A percentile compares a stretch with the other conserved stretches of the same genome.
phyloP scores from a whole-genome alignment of 1,140 invertebrate genomes.

The Protaetia brevitarsis region DNA sequence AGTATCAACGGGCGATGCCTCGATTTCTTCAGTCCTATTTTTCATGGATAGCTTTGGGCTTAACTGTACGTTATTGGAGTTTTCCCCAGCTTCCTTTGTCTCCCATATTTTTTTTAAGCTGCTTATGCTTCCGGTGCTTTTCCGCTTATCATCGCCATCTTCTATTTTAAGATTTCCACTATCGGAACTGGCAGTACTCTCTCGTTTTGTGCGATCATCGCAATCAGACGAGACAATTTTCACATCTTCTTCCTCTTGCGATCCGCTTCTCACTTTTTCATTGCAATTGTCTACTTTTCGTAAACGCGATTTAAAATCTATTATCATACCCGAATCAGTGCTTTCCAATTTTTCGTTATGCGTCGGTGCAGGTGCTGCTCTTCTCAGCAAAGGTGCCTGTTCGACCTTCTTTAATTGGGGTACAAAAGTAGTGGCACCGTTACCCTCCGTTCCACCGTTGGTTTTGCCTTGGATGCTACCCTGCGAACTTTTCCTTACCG shows the following conservation, averaged over 20 bases:
- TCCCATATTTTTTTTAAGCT: conserved; percentile 92
- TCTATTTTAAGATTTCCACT: conserved; percentile 52
- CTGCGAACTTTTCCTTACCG: conserved; percentile 16
- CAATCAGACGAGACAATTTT: conserved; percentile 48
- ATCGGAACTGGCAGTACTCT: conserved; percentile 46
- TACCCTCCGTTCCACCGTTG: not conserved
- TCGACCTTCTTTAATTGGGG: conserved; percentile 45
- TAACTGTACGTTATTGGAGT: conserved; percentile 48
- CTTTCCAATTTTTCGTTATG: conserved; percentile 37
- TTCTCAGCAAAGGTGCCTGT: conserved; percentile 28
- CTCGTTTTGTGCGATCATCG: conserved; percentile 44
- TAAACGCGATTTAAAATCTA: conserved; percentile 80
- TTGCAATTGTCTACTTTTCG: conserved; percentile 70
- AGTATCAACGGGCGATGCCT: conserved; percentile 39
- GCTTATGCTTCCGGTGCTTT: conserved; percentile 88
- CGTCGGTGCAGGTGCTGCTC: conserved; percentile 16
- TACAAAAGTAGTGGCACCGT: conserved; percentile 29
- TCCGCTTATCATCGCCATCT: conserved; percentile 79
- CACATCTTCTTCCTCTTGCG: conserved; percentile 49
- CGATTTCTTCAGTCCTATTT: conserved; percentile 43
- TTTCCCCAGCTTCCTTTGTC: conserved; percentile 58
- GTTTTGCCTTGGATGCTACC: not conserved
- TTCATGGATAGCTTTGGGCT: conserved; percentile 63
- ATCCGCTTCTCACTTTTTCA: conserved; percentile 47
- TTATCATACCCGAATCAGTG: conserved; percentile 53